A percentile compares a stretch with the other conserved stretches of the same genome.
Conservation (phyloP, 2,888 invertebrate genomes). For the Prenolepis imparis region DNA sequence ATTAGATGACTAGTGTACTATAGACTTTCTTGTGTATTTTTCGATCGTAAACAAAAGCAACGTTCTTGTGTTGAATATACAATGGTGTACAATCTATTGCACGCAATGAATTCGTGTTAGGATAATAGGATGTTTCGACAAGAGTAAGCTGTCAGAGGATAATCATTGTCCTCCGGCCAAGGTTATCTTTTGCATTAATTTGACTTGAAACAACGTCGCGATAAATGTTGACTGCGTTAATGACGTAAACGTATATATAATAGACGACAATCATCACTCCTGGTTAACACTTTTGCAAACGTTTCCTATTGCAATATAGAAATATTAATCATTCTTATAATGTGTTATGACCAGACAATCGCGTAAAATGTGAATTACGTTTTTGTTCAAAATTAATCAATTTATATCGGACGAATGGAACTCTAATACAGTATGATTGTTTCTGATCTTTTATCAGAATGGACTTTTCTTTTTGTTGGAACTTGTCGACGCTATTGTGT, state of each 20-base stretch:
- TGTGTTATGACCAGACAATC: not conserved
- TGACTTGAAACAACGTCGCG: slow-evolving; percentile 57
- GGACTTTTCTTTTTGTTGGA: not conserved
- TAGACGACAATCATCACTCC: slow-evolving; percentile 62
- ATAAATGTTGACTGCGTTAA: slow-evolving; percentile 61
- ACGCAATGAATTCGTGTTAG: slow-evolving; percentile 5
- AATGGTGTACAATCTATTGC: slow-evolving; percentile 27
- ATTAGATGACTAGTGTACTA: slow-evolving; percentile 6
- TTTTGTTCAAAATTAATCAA: not conserved
- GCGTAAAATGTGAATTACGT: slow-evolving; percentile 14
- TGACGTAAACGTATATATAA: slow-evolving; percentile 66
- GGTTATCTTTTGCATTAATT: slow-evolving; percentile 68
- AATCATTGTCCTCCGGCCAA: slow-evolving; percentile 62
- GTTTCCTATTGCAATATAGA: slow-evolving; percentile 22
- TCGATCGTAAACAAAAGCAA: slow-evolving; percentile 29
- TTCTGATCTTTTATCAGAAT: not conserved
- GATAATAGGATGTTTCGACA: slow-evolving; percentile 60
- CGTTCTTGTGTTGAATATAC: not conserved
- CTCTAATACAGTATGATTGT: not conserved
- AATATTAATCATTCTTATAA: not conserved
- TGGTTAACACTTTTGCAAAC: slow-evolving; percentile 25
- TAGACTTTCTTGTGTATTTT: slow-evolving; percentile 8
- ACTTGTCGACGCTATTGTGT: not conserved
- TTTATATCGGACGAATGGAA: not conserved
- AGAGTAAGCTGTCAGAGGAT: slow-evolving; percentile 32